Conservation (phyloP, 2,113 vertebrate species). For the Todiramphus chloris region DNA sequence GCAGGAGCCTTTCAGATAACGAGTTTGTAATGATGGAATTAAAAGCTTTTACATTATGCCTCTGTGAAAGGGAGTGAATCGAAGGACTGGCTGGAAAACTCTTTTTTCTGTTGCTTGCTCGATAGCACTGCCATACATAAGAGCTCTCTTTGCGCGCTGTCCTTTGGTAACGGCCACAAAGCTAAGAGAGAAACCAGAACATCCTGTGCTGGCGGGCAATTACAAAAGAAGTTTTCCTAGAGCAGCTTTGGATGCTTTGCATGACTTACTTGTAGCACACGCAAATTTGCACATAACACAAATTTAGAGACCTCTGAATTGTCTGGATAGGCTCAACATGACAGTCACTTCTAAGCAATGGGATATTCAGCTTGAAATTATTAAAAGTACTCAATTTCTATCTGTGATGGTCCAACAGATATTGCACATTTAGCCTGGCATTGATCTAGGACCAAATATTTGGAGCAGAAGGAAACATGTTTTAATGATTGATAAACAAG, state of each 20-base stretch:
- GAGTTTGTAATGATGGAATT: too few relatives aligned
- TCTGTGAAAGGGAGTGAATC: fast-evolving
- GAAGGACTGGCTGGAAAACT: background rate
- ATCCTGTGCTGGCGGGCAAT: background rate
- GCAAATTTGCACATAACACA: background rate
- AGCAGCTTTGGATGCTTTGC: background rate
- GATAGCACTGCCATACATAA: fast-evolving
- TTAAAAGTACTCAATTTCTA: background rate
- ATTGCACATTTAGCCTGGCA: background rate
- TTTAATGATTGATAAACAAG: background rate
- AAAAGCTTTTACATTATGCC: background rate
- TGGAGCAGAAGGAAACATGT: background rate
- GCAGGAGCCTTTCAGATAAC: background rate
- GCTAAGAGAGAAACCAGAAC: background rate
- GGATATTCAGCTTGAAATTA: background rate
- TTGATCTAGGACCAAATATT: background rate
- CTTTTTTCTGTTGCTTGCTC: background rate
- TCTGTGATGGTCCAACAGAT: background rate
- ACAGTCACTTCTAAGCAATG: background rate
- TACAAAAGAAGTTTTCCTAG: background rate
- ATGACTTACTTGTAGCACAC: background rate
- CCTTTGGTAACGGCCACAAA: background rate
- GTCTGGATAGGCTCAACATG: background rate
- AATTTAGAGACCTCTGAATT: background rate
- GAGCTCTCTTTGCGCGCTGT: fast-evolving